A percentile compares a stretch with the other conserved stretches of the same genome.
phyloP scores from a whole-genome alignment of 2,888 invertebrate genomes.

The Folsomia manolachei region DNA sequence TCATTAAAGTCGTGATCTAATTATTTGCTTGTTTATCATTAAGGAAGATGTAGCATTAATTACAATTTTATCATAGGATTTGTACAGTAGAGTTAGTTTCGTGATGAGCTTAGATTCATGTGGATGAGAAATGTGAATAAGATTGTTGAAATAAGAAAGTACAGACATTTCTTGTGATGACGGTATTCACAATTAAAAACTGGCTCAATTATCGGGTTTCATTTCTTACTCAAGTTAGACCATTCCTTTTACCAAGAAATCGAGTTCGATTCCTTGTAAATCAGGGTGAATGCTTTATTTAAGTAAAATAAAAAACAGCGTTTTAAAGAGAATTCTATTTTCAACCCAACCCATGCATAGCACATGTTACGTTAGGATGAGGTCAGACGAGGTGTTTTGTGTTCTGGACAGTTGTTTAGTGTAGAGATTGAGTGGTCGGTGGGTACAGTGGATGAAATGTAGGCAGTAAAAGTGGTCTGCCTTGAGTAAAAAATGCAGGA shows the following conservation, averaged over 20 bases:
- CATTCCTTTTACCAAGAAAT: background rate
- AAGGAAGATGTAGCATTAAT: background rate
- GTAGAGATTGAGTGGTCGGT: background rate
- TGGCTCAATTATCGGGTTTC: background rate
- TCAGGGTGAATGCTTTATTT: background rate
- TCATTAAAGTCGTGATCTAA: background rate
- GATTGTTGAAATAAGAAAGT: background rate
- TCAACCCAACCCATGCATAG: background rate
- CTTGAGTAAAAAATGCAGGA: slow-evolving; percentile 8
- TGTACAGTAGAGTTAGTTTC: background rate
- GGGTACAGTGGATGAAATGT: background rate
- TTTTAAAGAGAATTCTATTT: background rate
- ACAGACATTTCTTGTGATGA: background rate
- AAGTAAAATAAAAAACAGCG: background rate
- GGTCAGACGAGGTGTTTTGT: background rate
- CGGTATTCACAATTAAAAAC: background rate
- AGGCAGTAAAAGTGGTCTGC: slow-evolving; percentile 9
- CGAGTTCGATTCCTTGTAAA: background rate
- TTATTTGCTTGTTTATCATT: background rate
- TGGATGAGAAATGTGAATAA: background rate
- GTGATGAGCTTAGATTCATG: background rate
- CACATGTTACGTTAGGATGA: background rate
- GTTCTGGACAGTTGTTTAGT: background rate
- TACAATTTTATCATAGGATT: background rate
- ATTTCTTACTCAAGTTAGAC: no score